Evolutionary conservation across 2,797 vertebrate genomes (phyloP).

Genomic region (Peromyscus eremicus): DNA sequence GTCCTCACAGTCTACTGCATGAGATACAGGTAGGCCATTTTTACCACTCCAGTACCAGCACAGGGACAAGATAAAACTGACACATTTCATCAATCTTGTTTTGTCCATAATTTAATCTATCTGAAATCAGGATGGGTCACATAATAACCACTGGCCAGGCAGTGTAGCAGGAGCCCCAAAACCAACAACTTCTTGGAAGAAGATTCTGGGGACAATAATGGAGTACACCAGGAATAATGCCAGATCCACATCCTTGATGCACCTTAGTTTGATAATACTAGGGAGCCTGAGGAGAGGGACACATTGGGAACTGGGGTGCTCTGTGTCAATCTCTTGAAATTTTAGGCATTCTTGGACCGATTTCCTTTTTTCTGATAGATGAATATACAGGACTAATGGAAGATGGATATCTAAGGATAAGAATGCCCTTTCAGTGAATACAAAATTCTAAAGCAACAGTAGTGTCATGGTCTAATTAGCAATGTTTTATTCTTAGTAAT

Average conservation of each 20-base stretch:
- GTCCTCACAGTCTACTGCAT: neutral
- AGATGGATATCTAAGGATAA: neutral
- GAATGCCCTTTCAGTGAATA: slow-evolving; percentile 30
- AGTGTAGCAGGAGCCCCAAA: neutral
- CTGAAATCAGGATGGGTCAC: neutral
- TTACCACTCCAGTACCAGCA: neutral
- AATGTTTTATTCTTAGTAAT: slow-evolving; percentile 24
- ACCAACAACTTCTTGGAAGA: neutral
- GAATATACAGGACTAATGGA: neutral
- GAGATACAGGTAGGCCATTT: neutral
- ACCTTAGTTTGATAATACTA: neutral
- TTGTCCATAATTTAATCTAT: neutral
- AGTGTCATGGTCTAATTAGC: neutral
- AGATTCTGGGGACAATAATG: neutral
- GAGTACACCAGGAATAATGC: neutral
- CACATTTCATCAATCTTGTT: neutral
- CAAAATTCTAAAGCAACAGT: neutral
- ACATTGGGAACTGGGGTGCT: rapidly evolving
- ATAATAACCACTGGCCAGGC: neutral
- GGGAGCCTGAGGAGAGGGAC: rapidly evolving
- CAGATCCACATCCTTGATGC: neutral
- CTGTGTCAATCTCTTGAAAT: neutral
- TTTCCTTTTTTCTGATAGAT: neutral
- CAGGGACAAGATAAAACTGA: neutral
- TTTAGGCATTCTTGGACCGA: neutral